A percentile compares a stretch with the other conserved stretches of the same genome.
phyloP scores from a whole-genome alignment of 2,888 invertebrate genomes.

The Apodemia zela region DNA sequence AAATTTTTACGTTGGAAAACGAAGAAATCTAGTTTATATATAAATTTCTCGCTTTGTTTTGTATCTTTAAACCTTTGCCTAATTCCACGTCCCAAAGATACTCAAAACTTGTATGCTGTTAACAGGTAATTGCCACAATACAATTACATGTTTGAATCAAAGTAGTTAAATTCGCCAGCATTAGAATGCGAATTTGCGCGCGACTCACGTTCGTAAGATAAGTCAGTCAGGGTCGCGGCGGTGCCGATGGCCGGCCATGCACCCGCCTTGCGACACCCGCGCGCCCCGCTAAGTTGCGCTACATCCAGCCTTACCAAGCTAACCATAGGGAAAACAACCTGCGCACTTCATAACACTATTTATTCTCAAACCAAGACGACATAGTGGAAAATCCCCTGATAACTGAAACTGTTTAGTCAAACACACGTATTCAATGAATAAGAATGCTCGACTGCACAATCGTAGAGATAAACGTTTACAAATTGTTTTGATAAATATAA shows the following conservation, averaged over 20 bases:
- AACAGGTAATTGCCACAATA: background rate
- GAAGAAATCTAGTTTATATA: too few relatives aligned
- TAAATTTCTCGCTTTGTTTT: too few relatives aligned
- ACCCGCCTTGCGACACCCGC: constrained; percentile 68
- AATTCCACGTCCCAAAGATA: background rate
- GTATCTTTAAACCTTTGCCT: background rate
- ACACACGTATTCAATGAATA: constrained; percentile 9
- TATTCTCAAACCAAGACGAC: constrained; percentile 6
- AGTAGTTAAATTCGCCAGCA: constrained; percentile 66
- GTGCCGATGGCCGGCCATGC: constrained; percentile 79
- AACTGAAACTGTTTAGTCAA: constrained; percentile 5
- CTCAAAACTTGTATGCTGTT: background rate
- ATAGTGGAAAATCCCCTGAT: constrained; percentile 15
- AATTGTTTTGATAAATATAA: background rate
- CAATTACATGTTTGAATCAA: constrained; percentile 23
- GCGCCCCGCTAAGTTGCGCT: constrained; percentile 40
- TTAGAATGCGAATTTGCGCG: constrained; percentile 76
- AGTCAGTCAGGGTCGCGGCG: constrained; percentile 79
- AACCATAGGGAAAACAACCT: constrained; percentile 38
- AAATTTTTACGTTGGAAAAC: too few relatives aligned
- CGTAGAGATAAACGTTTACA: background rate
- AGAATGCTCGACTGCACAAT: constrained; percentile 6
- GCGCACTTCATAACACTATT: constrained; percentile 1
- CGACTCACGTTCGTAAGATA: constrained; percentile 76
- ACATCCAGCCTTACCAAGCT: constrained; percentile 33